Base-by-base conservation (phyloP, 2,113 vertebrate species). In the Ictalurus furcatus region DNA sequence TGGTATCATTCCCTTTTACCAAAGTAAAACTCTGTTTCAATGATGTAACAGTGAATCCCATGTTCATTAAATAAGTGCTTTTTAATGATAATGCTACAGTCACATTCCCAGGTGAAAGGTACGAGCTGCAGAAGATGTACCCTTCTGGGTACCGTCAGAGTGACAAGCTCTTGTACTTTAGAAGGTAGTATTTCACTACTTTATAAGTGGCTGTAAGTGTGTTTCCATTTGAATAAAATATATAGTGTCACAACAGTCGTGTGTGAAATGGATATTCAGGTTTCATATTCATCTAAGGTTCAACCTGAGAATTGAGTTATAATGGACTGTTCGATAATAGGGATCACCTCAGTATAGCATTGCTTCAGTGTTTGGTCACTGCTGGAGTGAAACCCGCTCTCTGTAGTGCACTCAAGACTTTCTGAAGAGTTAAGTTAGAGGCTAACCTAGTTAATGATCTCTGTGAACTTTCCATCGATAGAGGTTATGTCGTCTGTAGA, bases 391-490 rank as follows among this genome's bases (percentile, higher is more conserved):
- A 59, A 83, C 59, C 78, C 2, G 52, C 34, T 58, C 52, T 81
- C n/a, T 58, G 73, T 23, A n/a, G 48, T 80, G 78, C 30, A 61
- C 58, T 83, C 17, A 21, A 48, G 25, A 84, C 81, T 84, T 84
- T 63, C 25, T n/a, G 21, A 65, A 37, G 82, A 14, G 59, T 84
- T 30, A 83, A 44, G 34, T 23, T 28, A 40, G 12, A 44, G 82
- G 82, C 82, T 63, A 84, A 84, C 37, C 21, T 65, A 14, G 58
- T 84, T 65, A 65, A 84, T 84, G 82, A 84, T 84, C 82, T 65
- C 59, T 59, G 56, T 30, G 23, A 85, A 67, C 59, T n/a, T 67
- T 85, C 14, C 37, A 85, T 67, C 81, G 3, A 44, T 11, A 48
- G 83, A 84, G 59, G 59, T 67, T 37, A 65, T 84, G 81, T 63